Base-by-base conservation (phyloP, 2,113 vertebrate genomes). In the Amazona guildingii region DNA sequence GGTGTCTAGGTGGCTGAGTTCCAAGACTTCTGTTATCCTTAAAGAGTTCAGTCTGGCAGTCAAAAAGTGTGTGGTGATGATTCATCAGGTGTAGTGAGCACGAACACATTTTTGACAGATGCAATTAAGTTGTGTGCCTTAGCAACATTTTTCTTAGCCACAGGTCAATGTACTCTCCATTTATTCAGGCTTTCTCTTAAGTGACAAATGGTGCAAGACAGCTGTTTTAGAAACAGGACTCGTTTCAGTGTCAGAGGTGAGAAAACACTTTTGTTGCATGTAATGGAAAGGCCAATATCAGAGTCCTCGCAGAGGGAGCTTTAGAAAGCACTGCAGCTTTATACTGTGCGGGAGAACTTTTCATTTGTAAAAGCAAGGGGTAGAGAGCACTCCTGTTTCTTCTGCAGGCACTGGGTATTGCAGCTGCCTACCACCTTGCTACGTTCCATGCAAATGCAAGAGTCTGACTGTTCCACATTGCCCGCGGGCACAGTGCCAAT, bases 101-200 rank as follows among this genome's bases (percentile, higher is more conserved):
- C 12, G 2, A 86, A 85, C 67, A 74, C 48, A 31, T 78, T 95
- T 96, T 88, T 96, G 95, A 97, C 93, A 93, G 92, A 78, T 83
- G 88, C 90, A 96, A 90, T 96, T 96, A 96, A 86, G 88, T 83
- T 70, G 51, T 94, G 83, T 1, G 13, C 88, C 83, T 92, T 86
- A 72, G 93, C 79, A 96, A 64, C 83, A 64, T 90, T 96, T 97
- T 94, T 95, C 95, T 96, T 94, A 88, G 88, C 76, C 75, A 72
- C 74, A 78, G 95, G 93, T 96, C 93, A 93, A 23, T 37, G 66
- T 78, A 19, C 76, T 94, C 73, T 67, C 88, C 35, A n/a, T 96
- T 94, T 95, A 80, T 96, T 86, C 86, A 55, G 80, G 61, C 90
- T 92, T 83, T 95, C 61, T 94, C 48, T 91, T 66, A 86, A 61